Evolutionary conservation across 2,113 vertebrate genomes (phyloP), one percentile per base, ranked within the genome.

Genomic region (Calypte anna): DNA sequence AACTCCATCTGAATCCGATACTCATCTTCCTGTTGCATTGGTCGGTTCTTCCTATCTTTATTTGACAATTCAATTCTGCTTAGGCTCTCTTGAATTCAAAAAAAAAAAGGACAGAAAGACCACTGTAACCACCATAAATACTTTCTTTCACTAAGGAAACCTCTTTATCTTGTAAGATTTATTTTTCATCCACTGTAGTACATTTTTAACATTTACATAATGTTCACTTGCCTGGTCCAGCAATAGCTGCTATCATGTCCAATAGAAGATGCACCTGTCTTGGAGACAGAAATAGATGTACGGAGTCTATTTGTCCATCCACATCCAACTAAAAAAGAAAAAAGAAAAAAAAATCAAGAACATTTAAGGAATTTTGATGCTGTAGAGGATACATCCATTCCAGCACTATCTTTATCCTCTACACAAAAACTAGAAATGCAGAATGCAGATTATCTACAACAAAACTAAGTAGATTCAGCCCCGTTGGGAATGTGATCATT

Each of bases 1-100:
- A 99, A 96, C 92, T 99, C 99, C 98, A 99, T 98, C 74, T 99
- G 99, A 91, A 99, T 99, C 19, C 99, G 98, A 96, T 99, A 99
- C 85, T 99, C 99, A 31, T 99, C 99, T 86, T 99, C 99, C 94
- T 99, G 99, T 43, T 99, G 99, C 97, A 99, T 99, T 9, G 99
- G 99, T 17, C 99, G 98, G 96, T 98, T 99, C 96, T 98, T 99
- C 96, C 98, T 98, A 36, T 99, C 99, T 97, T 99, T 99, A 62
- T 90, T 97, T 66, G 97, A 96, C 84, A 98, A 93, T 40, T 97
- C 97, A 64, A 98, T 96, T 97, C 98, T 98, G 94, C 98, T 98
- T 69, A 98, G 98, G 77, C 97, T 98, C 93, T 98, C 99, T 99
- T 50, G 95, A 28, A 96, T 90, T 92, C 4, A 93, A 38, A 59